Percentiles rank a stretch among this genome's conserved stretches.
Conservation (phyloP, 2,797 vertebrate genomes). For the Thalassophryne amazonica region DNA sequence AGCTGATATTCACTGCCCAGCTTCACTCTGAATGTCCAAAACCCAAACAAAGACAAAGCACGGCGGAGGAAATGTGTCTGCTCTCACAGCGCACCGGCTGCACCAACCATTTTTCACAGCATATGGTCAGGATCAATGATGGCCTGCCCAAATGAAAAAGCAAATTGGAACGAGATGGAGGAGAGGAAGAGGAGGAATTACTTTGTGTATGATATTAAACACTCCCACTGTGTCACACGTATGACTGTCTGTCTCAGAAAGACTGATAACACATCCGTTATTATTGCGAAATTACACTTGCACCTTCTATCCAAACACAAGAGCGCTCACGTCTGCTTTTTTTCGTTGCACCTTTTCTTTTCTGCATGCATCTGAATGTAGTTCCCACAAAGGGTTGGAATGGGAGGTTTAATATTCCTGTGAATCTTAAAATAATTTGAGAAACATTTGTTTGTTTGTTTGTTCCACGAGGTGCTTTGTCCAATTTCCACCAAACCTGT, state of each 20-base stretch:
- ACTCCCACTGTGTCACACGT: not conserved
- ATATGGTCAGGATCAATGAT: not conserved
- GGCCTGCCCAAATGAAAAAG: conserved; percentile 7
- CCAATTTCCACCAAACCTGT: too few species aligned
- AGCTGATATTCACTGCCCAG: conserved; percentile 1
- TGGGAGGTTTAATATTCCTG: too few species aligned
- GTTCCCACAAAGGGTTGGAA: too few species aligned
- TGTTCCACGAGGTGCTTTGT: too few species aligned
- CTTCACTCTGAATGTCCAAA: not conserved
- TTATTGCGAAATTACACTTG: not conserved
- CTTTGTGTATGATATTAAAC: not conserved
- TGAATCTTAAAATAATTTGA: too few species aligned
- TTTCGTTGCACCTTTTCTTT: too few species aligned
- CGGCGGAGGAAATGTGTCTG: not conserved
- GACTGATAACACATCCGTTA: not conserved
- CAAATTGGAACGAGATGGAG: conserved; percentile 1
- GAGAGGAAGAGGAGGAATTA: not conserved
- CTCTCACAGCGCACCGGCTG: not conserved
- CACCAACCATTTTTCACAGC: not conserved
- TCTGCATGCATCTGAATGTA: too few species aligned
- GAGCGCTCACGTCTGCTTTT: too few species aligned
- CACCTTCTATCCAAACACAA: conserved; percentile 3
- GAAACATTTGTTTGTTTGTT: too few species aligned
- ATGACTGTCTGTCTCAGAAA: conserved; percentile 1
- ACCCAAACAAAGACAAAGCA: conserved; percentile 7